These are phyloP conservation scores for Stegodyphus dumicola DNA, from an alignment of 1,140 invertebrate species.

Conservation along the genomic window DNA sequence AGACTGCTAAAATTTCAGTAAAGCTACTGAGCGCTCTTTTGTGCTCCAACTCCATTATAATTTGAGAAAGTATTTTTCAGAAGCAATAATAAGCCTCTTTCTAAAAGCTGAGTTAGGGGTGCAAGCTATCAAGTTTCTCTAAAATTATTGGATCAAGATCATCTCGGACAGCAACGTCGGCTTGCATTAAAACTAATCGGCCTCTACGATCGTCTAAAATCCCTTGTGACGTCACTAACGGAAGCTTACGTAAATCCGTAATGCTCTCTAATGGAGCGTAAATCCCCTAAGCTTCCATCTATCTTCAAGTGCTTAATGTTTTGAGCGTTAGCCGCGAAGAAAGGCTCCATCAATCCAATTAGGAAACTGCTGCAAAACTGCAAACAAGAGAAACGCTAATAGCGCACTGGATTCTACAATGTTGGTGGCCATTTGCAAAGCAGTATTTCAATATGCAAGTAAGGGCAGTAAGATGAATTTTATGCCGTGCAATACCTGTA, in stretches of 20 bases:
- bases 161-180: constrained; percentile 17
- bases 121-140: background rate
- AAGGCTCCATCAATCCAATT: constrained; percentile 46
- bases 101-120: constrained; percentile 23
- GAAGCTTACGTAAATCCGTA: constrained; percentile 42
- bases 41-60: background rate
- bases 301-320: constrained; percentile 44
- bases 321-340: constrained; percentile 43
- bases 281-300: constrained; percentile 50
- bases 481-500: too few species aligned
- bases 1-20: too few species aligned
- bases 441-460: too few species aligned
- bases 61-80: constrained; percentile 18
- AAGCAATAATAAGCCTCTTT: constrained; percentile 22
- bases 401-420: too few species aligned
- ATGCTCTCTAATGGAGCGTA: constrained; percentile 45
- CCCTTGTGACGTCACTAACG: constrained; percentile 36
- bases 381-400: background rate
- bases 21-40: too few species aligned
- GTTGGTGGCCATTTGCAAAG: too few species aligned
- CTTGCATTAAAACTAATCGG: constrained; percentile 47
- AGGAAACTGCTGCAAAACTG: constrained; percentile 6
- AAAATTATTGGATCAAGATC: constrained; percentile 45
- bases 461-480: too few species aligned
- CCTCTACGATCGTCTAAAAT: constrained; percentile 5